These are phyloP conservation scores for Ptychochromis oligacanthus DNA, from an alignment of 2,113 vertebrate species.

Conservation along the genomic window DNA sequence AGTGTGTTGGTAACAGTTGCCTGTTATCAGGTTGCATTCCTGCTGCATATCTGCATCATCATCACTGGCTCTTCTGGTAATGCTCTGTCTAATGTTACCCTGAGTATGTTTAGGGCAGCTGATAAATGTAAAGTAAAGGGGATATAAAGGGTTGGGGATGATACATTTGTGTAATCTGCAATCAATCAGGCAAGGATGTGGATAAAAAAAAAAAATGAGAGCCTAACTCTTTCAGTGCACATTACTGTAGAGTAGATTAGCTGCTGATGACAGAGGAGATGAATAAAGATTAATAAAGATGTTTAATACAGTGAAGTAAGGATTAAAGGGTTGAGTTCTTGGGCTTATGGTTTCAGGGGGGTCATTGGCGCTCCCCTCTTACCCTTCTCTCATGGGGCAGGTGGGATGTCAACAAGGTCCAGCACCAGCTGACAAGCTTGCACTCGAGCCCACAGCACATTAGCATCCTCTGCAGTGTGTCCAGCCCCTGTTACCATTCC, in stretches of 20 bases:
- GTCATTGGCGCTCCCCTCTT: constrained; percentile 54
- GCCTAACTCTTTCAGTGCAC: background rate
- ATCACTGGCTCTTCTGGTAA: constrained; percentile 32
- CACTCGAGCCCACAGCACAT: constrained; percentile 65
- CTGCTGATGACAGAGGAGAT: background rate
- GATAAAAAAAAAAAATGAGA: background rate
- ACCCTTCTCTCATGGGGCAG: constrained; percentile 46
- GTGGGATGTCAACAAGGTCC: constrained; percentile 54
- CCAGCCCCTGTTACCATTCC: constrained; percentile 25
- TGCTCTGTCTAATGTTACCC: constrained; percentile 29
- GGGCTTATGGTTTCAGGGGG: background rate
- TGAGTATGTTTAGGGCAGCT: background rate
- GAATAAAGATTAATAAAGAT: constrained; percentile 16
- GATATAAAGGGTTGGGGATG: background rate
- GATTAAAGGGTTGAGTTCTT: background rate
- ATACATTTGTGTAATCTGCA: background rate
- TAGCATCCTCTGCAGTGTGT: constrained; percentile 50
- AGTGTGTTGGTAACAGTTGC: constrained; percentile 53
- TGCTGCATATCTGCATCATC: constrained; percentile 47
- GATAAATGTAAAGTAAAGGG: background rate
- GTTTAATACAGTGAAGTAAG: constrained; percentile 25
- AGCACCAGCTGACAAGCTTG: constrained; percentile 77
- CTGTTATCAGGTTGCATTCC: constrained; percentile 66
- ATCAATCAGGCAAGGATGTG: background rate
- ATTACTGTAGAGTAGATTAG: constrained; percentile 4